Evolutionary conservation across 2,113 vertebrate species (phyloP), one percentile per base, ranked within the genome.

Genomic region (Amphiprion ocellaris): DNA sequence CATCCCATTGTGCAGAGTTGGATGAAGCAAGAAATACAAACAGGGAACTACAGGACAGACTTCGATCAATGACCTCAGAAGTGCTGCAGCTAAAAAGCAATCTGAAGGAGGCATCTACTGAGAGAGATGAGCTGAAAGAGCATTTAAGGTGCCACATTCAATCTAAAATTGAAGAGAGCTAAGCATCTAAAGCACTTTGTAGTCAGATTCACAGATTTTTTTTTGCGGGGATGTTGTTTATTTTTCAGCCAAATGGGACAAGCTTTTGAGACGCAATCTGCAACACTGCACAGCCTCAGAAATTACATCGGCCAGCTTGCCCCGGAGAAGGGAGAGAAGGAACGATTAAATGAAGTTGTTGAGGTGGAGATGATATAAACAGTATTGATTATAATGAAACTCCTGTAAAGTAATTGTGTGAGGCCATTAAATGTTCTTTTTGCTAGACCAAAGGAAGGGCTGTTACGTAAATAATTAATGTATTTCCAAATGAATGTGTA

Each of bases 251-350:
- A 93, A 90, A 90, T 91, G 86, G 75, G 84, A 86, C 79, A 87
- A 64, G 90, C 85, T 52, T 90, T 93, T 79, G 91, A 92, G 68
- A 90, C 85, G n/a, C 94, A 95, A 87, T 89, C 91, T 1, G 81
- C 90, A 73, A 92, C 91, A 23, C 71, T 96, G 74, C 92, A 93
- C 73, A 95, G 92, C 66, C 92, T 96, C 54, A 91, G 94, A 77
- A 92, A 84, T 83, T 96, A 96, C 92, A 94, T 96, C 2, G 94
- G 94, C 68, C 81, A 90, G 65, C 84, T 93, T 30, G 52, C 87
- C 71, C 89, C 92, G 17, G 90, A 93, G 86, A 90, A 85, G 74
- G 87, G 87, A 69, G 91, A 94, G 69, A 89, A 83, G 76, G 87
- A 94, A 63, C 89, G 72, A 82, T 85, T 93, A 80, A 88, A 82